phyloP scores from a whole-genome alignment of 2,113 vertebrate genomes.

The Bombycilla garrulus region DNA sequence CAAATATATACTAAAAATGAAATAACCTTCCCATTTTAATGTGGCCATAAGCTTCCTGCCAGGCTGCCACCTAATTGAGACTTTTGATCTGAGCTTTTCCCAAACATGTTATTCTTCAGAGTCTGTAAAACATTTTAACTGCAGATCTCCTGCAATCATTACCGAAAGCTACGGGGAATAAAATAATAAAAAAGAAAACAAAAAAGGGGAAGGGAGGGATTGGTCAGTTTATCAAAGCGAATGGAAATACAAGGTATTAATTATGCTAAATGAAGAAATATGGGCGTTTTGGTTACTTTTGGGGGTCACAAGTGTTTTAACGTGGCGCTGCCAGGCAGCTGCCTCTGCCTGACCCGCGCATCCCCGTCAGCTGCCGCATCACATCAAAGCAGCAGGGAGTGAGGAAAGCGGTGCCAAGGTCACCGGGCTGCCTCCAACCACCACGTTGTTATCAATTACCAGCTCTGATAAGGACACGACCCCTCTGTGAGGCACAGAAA shows the following conservation, averaged over 20 bases:
- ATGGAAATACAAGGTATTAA: conserved; percentile 82
- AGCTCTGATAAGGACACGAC: conserved; percentile 44
- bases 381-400: conserved; percentile 72
- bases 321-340: conserved; percentile 69
- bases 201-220: not conserved
- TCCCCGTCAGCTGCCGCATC: conserved; percentile 63
- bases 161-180: conserved; percentile 55
- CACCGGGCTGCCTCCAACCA: conserved; percentile 16
- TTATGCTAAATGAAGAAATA: conserved; percentile 88
- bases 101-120: conserved; percentile 70
- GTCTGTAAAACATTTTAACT: conserved; percentile 74
- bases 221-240: conserved; percentile 74
- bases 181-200: not conserved
- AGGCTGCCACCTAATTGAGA: conserved; percentile 76
- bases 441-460: conserved; percentile 56
- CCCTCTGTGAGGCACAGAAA: not conserved
- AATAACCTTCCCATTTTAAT: conserved; percentile 75
- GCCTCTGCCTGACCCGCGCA: conserved; percentile 59
- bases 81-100: conserved; percentile 75
- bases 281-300: conserved; percentile 63
- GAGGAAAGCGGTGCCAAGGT: conserved; percentile 66
- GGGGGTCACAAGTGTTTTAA: conserved; percentile 72
- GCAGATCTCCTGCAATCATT: conserved; percentile 61
- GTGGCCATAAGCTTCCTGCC: conserved; percentile 74
- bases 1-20: conserved; percentile 57